Base-by-base conservation (phyloP, 1,140 invertebrate genomes). In the Chlorops oryzae region DNA sequence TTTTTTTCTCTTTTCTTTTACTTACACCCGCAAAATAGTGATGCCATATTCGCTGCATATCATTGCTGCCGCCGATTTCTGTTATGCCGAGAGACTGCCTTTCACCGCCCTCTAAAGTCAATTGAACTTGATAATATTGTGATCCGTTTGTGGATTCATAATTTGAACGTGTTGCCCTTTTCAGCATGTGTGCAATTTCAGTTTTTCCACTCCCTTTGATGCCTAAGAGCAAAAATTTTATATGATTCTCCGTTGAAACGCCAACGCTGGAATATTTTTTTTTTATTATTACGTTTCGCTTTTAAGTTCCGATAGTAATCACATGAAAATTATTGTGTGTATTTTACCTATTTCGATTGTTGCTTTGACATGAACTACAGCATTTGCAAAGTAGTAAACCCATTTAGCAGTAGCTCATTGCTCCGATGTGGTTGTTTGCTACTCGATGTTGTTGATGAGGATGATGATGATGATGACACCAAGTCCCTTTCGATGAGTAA, bases 21-120 rank as follows among this genome's bases (percentile, higher is more conserved):
- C 38, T 41, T 23, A 49, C 47, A 7, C 38, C 37, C 10, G 56
- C 54, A 46, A 62, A 65, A 22, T 69, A 69, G 22, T 65, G 61
- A 10, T 49, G 55, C 65, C 65, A 69, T 2, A 69, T 57, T n/a
- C 60, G 64, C 42, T 65, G 65, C 61, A 69, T 69, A 10, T 69
- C 61, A 35, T 5, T 5, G 41, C 55, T 69, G 35, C 65, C 65
- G 6, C 65, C 65, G 7, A 69, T 59, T 46, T 69, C 65, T 5
- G 65, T 69, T 1, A 63, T 41, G 2, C 41, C 41, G 20, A 65
- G 50, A 47, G 27, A 32, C 25, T 41, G 15, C 2, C 6, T 15
- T 5, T 12, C 5, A 15, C 35, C 18, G 24, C 40, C 1, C 18
- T 1, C 0, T 23, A n/a, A 34, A 23, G 15, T 22, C 43, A 5